Conservation (phyloP, 2,113 vertebrate genomes). For the Serilophus lunatus region DNA sequence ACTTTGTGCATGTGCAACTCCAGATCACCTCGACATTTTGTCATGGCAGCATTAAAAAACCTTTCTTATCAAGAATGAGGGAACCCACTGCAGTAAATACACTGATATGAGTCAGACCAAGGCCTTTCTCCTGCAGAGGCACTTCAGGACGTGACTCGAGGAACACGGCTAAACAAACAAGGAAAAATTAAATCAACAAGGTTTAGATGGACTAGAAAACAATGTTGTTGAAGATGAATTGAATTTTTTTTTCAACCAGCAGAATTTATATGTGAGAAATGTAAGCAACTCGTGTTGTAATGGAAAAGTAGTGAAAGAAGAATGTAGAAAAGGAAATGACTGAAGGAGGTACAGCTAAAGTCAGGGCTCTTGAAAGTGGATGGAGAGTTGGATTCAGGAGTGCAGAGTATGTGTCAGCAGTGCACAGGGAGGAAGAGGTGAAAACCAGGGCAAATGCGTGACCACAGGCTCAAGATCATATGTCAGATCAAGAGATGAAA, state of each 20-base stretch:
- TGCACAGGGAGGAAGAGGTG: not conserved
- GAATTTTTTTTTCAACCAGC: not conserved
- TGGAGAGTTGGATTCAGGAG: not conserved
- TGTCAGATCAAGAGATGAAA: constrained; percentile 19
- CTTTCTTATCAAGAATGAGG: not conserved
- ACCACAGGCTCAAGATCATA: not conserved
- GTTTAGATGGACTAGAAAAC: not conserved
- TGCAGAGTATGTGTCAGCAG: not conserved
- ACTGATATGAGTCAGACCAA: not conserved
- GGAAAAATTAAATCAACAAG: not conserved
- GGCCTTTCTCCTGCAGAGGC: not conserved
- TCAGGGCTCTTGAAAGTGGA: not conserved
- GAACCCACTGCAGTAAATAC: not conserved
- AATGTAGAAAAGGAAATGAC: not conserved
- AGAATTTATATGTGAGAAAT: not conserved
- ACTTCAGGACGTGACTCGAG: not conserved
- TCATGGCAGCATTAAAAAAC: not conserved
- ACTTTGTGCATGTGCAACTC: not conserved
- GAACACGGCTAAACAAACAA: constrained; percentile 1
- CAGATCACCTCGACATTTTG: not conserved
- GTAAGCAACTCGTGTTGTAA: not conserved
- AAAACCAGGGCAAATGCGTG: not conserved
- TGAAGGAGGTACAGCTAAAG: not conserved
- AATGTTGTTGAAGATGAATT: not conserved
- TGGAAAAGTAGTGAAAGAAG: not conserved